Base-by-base conservation (phyloP, 2,888 invertebrate genomes). In the Philopedon plagiatum region DNA sequence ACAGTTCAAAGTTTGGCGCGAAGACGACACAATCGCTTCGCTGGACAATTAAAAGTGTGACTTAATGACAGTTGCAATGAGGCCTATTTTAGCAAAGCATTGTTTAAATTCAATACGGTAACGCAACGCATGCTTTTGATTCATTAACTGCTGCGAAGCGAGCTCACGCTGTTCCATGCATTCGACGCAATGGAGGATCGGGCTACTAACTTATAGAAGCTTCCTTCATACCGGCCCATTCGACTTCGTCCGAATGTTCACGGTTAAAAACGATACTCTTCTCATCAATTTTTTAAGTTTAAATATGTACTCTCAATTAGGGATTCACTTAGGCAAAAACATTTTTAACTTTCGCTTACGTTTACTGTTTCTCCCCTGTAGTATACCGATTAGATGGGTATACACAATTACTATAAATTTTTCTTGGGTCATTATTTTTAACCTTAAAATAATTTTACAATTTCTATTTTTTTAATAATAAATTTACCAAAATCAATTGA, bases 211-310 rank as follows among this genome's bases (percentile, higher is more conserved):
- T 80, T 78, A 80, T 79, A 79, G 78, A 75, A 78, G 78, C 75
- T 79, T 80, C 80, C 81, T 81, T 79, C 78, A 76, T 67, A 68
- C 61, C 76, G 77, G 76, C 71, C 76, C 70, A 73, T 80, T 80
- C 82, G 82, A 78, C 75, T 75, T 58, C 76, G 76, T 74, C 83
- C 83, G 83, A 82, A 79, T 77, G 74, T 74, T 75, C 71, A 76
- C 83, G 82, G 81, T 76, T 81, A 81, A 82, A 82, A 82, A 81
- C 83, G 83, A 75, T 74, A 73, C 75, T 75, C 81, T 78, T 77
- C 76, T 77, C 74, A 76, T 75, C 66, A 71, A 69, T 74, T 74
- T 72, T 72, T n/a, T n/a, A n/a, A n/a, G 65, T 74, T 72, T 74
- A 74, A 73, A 71, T 69, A 65, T 65, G 65, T 69, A 69, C 65